Percentiles rank a stretch among this genome's conserved stretches.
Conservation (phyloP, 2,888 invertebrate genomes). For the Brachynemurus nebulosus region DNA sequence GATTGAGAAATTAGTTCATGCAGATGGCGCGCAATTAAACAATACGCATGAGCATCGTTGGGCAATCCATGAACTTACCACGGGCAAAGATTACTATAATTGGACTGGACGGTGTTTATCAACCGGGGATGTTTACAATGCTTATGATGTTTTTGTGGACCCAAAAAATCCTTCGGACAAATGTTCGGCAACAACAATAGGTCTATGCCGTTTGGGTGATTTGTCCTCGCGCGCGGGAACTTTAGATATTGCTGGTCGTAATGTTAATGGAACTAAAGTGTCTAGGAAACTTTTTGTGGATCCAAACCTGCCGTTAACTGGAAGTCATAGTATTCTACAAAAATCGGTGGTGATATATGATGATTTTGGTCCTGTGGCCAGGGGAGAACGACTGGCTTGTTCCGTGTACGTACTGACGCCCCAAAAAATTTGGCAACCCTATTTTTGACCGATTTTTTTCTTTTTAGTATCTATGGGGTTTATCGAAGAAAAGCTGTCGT, state of each 20-base stretch:
- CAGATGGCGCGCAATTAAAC: conserved; percentile 67
- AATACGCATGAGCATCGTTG: conserved; percentile 64
- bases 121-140: conserved; percentile 63
- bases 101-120: conserved; percentile 78
- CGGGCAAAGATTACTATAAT: conserved; percentile 79
- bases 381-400: conserved; percentile 81
- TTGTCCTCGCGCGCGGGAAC: conserved; percentile 55
- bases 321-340: conserved; percentile 58
- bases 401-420: conserved; percentile 46
- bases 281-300: conserved; percentile 72
- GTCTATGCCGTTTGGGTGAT: conserved; percentile 64
- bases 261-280: conserved; percentile 43
- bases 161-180: conserved; percentile 40
- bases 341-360: conserved; percentile 78
- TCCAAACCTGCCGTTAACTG: conserved; percentile 57
- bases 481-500: conserved; percentile 72
- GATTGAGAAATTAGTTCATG: conserved; percentile 72
- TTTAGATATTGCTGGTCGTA: conserved; percentile 61
- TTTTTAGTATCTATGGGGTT: conserved; percentile 52
- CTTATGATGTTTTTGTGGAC: conserved; percentile 53
- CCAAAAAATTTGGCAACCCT: not conserved
- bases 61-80: conserved; percentile 66
- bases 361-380: conserved; percentile 72
- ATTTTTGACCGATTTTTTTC: conserved; percentile 6
- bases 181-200: conserved; percentile 41